Conservation (phyloP, 37 sponge, comb jelly and placozoan species). For the Hexactinellida sp. region DNA sequence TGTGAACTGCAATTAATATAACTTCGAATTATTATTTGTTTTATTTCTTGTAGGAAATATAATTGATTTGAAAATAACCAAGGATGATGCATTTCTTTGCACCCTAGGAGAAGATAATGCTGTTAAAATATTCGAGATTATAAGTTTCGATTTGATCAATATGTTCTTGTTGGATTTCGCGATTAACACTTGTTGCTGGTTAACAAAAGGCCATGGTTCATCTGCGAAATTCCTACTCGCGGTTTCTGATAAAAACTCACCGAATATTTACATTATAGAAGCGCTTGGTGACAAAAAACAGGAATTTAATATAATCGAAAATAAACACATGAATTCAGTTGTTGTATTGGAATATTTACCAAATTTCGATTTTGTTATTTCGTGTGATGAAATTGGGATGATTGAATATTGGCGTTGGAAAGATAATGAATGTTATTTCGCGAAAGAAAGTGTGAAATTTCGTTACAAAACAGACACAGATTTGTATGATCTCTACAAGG, state of each 20-base stretch:
- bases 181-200: neutral
- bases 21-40: no score
- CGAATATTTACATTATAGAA: neutral
- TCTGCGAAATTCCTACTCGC: slow-evolving; percentile 14
- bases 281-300: neutral
- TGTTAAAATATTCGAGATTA: slow-evolving; percentile 86
- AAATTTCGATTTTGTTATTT: slow-evolving; percentile 58
- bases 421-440: slow-evolving; percentile 40
- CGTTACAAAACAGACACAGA: slow-evolving; percentile 89
- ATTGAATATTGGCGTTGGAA: slow-evolving; percentile 88
- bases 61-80: slow-evolving; percentile 42
- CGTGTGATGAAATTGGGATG: slow-evolving; percentile 72
- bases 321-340: slow-evolving; percentile 5
- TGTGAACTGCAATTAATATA: no score
- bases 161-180: slow-evolving; percentile 65
- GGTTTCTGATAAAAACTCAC: neutral
- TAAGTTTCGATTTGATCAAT: slow-evolving; percentile 96
- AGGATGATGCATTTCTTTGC: slow-evolving; percentile 63
- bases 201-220: neutral
- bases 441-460: slow-evolving; percentile 45
- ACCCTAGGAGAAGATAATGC: slow-evolving; percentile 69
- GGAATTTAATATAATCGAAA: neutral
- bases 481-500: slow-evolving; percentile 81
- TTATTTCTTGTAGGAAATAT: slow-evolving; percentile 42
- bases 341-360: slow-evolving; percentile 18